These are phyloP conservation scores for Taeniopygia guttata DNA, from an alignment of 2,797 vertebrate species.

Conservation along the genomic window DNA sequence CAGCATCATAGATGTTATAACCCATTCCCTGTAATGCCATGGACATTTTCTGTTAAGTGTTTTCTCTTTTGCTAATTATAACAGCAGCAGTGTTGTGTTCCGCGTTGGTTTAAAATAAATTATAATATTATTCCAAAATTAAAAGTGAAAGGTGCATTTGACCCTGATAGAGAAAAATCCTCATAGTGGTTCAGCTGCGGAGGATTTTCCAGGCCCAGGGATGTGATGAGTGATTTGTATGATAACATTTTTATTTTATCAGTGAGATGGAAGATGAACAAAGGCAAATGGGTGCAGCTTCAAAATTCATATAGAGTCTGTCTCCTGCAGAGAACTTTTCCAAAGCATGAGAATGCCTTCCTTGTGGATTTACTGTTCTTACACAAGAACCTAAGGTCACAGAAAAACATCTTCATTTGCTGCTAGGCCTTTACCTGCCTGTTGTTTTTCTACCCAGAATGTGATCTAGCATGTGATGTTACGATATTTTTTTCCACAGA, in stretches of 20 bases:
- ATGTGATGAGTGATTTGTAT: not conserved
- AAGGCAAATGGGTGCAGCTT: not conserved
- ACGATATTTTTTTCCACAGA: not conserved
- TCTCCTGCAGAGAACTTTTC: not conserved
- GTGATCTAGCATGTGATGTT: accelerated
- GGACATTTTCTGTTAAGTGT: not conserved
- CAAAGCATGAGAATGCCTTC: not conserved
- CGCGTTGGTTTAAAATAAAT: not conserved
- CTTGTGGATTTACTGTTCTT: not conserved
- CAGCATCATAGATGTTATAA: constrained; percentile 13
- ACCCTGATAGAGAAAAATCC: not conserved
- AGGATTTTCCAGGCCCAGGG: not conserved
- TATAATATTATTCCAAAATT: not conserved
- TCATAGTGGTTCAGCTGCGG: not conserved
- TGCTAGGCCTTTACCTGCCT: not conserved
- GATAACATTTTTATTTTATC: not conserved
- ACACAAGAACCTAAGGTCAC: not conserved
- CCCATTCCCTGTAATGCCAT: not conserved
- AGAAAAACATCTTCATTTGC: not conserved
- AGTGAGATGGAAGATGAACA: not conserved
- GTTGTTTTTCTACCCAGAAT: not conserved
- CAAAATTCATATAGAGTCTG: not conserved
- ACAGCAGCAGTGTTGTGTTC: not conserved
- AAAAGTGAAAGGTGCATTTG: not conserved
- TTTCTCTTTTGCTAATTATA: not conserved